Percentiles rank a stretch among this genome's conserved stretches.
These are phyloP conservation scores for Andrena haemorrhoa DNA, from an alignment of 2,888 invertebrate genomes.

Conservation along the genomic window DNA sequence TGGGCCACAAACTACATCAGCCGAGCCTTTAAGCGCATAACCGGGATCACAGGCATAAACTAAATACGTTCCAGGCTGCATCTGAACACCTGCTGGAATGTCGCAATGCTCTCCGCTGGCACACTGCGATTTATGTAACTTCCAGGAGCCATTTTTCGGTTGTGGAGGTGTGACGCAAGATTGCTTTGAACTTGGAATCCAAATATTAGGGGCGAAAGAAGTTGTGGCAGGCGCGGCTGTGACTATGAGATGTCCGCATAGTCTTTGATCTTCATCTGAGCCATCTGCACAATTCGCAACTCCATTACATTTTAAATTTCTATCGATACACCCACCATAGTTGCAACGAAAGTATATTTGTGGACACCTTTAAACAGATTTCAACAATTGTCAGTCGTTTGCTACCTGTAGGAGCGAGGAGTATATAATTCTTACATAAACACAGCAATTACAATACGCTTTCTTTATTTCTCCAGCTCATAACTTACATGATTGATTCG, in stretches of 20 bases:
- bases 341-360: conserved; percentile 80
- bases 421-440: not conserved
- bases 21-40: conserved; percentile 68
- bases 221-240: conserved; percentile 15
- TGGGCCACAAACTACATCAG: conserved; percentile 74
- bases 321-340: conserved; percentile 84
- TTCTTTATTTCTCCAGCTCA: not conserved
- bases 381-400: not conserved
- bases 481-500: conserved; percentile 73
- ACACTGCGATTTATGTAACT: conserved; percentile 75
- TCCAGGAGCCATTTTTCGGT: conserved; percentile 77
- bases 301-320: conserved; percentile 80
- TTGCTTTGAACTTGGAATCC: conserved; percentile 15
- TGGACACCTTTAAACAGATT: conserved; percentile 78
- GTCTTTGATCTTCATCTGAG: conserved; percentile 82
- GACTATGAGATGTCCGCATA: conserved; percentile 59
- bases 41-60: conserved; percentile 78
- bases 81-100: conserved; percentile 34
- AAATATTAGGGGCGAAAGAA: not conserved
- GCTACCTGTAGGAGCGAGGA: not conserved
- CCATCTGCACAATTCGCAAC: conserved; percentile 81
- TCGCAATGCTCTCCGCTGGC: conserved; percentile 67
- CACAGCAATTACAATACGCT: not conserved
- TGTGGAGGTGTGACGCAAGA: conserved; percentile 75
- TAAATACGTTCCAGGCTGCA: conserved; percentile 76